These are phyloP conservation scores for Malthinus seriepunctatus DNA, from an alignment of 2,888 invertebrate genomes.

Conservation along the genomic window DNA sequence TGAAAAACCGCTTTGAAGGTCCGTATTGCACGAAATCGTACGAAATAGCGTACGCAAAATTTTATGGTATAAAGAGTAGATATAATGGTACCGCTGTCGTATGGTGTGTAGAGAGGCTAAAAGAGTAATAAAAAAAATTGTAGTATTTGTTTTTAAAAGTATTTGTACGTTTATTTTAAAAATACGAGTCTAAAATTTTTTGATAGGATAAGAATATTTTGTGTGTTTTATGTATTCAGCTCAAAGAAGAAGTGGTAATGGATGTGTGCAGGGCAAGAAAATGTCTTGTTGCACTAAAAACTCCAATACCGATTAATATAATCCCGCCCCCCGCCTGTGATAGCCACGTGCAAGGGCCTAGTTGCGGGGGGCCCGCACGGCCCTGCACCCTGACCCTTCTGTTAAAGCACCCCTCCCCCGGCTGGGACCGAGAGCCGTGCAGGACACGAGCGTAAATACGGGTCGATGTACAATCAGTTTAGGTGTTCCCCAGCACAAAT, in stretches of 20 bases:
- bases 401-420: slow-evolving; percentile 27
- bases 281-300: slow-evolving; percentile 27
- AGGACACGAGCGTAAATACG: slow-evolving; percentile 29
- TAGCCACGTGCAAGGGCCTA: slow-evolving; percentile 32
- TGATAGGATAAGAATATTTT: too few relatives aligned
- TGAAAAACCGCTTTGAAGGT: too few relatives aligned
- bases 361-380: slow-evolving; percentile 34
- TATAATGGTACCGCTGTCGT: too few relatives aligned
- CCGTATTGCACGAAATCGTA: too few relatives aligned
- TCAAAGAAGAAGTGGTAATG: slow-evolving; percentile 36
- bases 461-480: slow-evolving; percentile 38
- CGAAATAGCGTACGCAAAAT: too few relatives aligned
- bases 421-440: slow-evolving; percentile 30
- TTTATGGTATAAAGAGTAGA: too few relatives aligned
- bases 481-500: slow-evolving; percentile 45
- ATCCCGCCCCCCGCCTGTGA: slow-evolving; percentile 36
- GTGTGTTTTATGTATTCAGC: too few relatives aligned
- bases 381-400: slow-evolving; percentile 30
- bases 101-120: too few relatives aligned
- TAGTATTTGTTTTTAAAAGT: background rate
- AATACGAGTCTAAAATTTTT: too few relatives aligned
- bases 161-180: too few relatives aligned
- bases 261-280: slow-evolving; percentile 35
- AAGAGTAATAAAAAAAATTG: too few relatives aligned
- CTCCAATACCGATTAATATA: slow-evolving; percentile 21